Evolutionary conservation across 2,888 invertebrate species (phyloP).

Genomic region (Germaria angustata): DNA sequence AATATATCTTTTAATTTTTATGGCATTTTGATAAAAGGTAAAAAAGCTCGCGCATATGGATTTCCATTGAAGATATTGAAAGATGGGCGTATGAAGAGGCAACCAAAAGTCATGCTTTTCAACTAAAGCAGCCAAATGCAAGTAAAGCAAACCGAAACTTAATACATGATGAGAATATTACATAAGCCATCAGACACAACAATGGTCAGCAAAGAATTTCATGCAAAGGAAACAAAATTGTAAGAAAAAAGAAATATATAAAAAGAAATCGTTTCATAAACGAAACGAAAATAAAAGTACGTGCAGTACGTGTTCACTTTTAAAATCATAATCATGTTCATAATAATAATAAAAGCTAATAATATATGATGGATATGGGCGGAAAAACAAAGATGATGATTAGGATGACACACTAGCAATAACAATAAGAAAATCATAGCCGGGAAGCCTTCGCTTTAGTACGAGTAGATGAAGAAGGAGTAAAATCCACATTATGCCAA

Average conservation of each 20-base stretch:
- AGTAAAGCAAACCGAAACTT: slow-evolving; percentile 25
- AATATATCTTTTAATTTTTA: slow-evolving; percentile 38
- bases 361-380: slow-evolving; percentile 71
- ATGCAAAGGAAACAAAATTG: slow-evolving; percentile 39
- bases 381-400: slow-evolving; percentile 67
- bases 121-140: not conserved
- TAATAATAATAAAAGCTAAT: slow-evolving; percentile 72
- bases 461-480: slow-evolving; percentile 35
- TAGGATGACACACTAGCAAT: slow-evolving; percentile 60
- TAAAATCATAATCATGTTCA: slow-evolving; percentile 70
- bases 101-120: slow-evolving; percentile 44
- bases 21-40: slow-evolving; percentile 17
- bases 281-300: slow-evolving; percentile 61
- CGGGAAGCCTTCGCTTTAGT: slow-evolving; percentile 4
- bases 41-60: slow-evolving; percentile 21
- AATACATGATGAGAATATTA: slow-evolving; percentile 60
- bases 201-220: slow-evolving; percentile 59
- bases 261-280: slow-evolving; percentile 43
- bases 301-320: slow-evolving; percentile 69
- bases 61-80: slow-evolving; percentile 30
- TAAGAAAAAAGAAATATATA: not conserved
- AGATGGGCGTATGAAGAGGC: slow-evolving; percentile 41
- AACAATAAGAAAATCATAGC: slow-evolving; percentile 43
- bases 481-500: slow-evolving; percentile 11
- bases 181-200: slow-evolving; percentile 58